These are phyloP conservation scores for Ia io DNA, from an alignment of 2,113 vertebrate genomes.

Conservation along the genomic window DNA sequence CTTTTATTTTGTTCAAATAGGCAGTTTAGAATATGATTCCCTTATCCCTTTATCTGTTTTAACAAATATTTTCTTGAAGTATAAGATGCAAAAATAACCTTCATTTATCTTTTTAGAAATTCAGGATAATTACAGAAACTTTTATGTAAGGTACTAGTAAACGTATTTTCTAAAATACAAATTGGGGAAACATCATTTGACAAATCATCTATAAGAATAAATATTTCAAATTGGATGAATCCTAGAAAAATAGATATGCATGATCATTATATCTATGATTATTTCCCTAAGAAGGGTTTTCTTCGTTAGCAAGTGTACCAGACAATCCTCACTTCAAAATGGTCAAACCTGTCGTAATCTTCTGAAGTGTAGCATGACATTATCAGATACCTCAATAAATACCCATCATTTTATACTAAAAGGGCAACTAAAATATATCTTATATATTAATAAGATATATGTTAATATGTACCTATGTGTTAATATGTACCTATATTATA, in stretches of 20 bases:
- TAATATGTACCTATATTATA: not conserved
- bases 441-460: not conserved
- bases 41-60: not conserved
- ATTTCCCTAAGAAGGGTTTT: not conserved
- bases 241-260: not conserved
- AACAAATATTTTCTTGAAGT: conserved; percentile 14
- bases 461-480: not conserved
- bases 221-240: not conserved
- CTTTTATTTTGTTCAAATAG: conserved; percentile 42
- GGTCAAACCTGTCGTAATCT: not conserved
- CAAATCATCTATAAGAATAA: not conserved
- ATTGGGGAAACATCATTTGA: not conserved
- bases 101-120: not conserved
- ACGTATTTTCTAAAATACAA: conserved; percentile 12
- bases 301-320: not conserved
- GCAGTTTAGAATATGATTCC: conserved; percentile 26
- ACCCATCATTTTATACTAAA: not conserved
- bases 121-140: not conserved
- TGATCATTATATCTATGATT: not conserved
- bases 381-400: not conserved
- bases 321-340: not conserved
- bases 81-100: not conserved
- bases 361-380: not conserved
- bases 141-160: not conserved
- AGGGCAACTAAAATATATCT: not conserved